These are phyloP conservation scores for Melitaea cinxia DNA, from an alignment of 1,140 invertebrate species.

Conservation along the genomic window DNA sequence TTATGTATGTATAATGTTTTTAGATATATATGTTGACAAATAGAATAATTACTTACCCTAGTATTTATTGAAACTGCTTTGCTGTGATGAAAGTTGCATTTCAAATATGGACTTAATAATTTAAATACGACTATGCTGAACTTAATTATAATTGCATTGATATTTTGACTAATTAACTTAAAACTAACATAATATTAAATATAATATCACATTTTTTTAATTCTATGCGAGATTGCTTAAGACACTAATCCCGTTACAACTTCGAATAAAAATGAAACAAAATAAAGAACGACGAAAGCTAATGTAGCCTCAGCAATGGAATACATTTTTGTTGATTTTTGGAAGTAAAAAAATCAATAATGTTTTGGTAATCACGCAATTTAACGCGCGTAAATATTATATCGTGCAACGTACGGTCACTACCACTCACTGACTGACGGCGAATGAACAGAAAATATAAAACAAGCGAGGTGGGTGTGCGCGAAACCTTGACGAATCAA, in stretches of 20 bases:
- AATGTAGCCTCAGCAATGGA: slow-evolving; percentile 73
- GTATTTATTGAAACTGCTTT: slow-evolving; percentile 8
- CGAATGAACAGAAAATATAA: slow-evolving; percentile 61
- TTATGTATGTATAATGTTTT: neutral
- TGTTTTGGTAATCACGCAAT: slow-evolving; percentile 2
- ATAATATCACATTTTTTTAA: slow-evolving; percentile 46
- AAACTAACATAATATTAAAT: slow-evolving; percentile 47
- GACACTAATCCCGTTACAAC: slow-evolving; percentile 70
- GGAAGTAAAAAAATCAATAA: slow-evolving; percentile 42
- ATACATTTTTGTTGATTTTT: slow-evolving; percentile 69
- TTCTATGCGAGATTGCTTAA: slow-evolving; percentile 45
- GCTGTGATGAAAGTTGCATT: slow-evolving; percentile 18
- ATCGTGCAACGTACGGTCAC: slow-evolving; percentile 55
- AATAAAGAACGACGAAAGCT: slow-evolving; percentile 70
- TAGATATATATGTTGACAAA: neutral
- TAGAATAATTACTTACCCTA: slow-evolving; percentile 22
- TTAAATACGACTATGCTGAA: slow-evolving; percentile 18
- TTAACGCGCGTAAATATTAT: slow-evolving; percentile 39
- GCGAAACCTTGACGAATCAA: slow-evolving; percentile 53
- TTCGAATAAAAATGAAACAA: slow-evolving; percentile 76
- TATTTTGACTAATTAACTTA: slow-evolving; percentile 58
- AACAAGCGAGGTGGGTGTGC: slow-evolving; percentile 41
- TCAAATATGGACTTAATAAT: slow-evolving; percentile 23
- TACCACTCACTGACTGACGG: slow-evolving; percentile 46
- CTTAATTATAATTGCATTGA: slow-evolving; percentile 64